Evolutionary conservation across 2,113 vertebrate species (phyloP), one percentile per base, ranked within the genome.

Genomic region (Bubo bubo): DNA sequence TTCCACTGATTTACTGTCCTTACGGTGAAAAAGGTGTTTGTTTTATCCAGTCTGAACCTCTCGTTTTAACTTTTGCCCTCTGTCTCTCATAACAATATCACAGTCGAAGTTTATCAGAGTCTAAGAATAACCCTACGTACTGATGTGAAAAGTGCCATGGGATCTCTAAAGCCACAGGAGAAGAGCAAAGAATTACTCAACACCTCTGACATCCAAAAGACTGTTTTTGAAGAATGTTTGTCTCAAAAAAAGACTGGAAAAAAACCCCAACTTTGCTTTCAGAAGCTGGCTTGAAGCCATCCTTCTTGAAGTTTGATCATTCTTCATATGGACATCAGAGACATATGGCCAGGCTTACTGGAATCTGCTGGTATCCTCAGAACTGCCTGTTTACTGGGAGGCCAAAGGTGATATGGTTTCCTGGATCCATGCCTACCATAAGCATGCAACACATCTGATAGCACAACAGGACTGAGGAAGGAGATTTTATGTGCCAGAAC

Each of bases 401-500:
- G 88, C 81, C 86, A 91, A 63, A 83, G 88, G 82, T 81, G 88
- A 88, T 37, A 39, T 1, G 2, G 67, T 86, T 93, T 95, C 75
- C 92, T 96, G 95, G 92, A 90, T 77, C 75, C 60, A 28, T 83
- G 94, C 94, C 90, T 80, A 71, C 30, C 76, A 70, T 59, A 92
- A 96, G 81, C 68, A 73, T 66, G 82, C 50, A 90, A 73, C 58
- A 86, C 67, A 90, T 96, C 72, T 96, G 90, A 97, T 12, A 92
- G 67, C 82, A 92, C 82, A 96, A 73, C 45, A 92, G 79, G 79
- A 58, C 66, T 24, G 71, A 93, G 72, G 72, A 86, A 76, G 50
- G 55, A 92, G 90, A 43, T 94, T 96, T 95, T 92, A 95, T 79
- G 75, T 88, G 79, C 82, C 90, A 95, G 88, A 93, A 47, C 28